Evolutionary conservation across 2,797 vertebrate genomes (phyloP).

Genomic region (Mus spretus): DNA sequence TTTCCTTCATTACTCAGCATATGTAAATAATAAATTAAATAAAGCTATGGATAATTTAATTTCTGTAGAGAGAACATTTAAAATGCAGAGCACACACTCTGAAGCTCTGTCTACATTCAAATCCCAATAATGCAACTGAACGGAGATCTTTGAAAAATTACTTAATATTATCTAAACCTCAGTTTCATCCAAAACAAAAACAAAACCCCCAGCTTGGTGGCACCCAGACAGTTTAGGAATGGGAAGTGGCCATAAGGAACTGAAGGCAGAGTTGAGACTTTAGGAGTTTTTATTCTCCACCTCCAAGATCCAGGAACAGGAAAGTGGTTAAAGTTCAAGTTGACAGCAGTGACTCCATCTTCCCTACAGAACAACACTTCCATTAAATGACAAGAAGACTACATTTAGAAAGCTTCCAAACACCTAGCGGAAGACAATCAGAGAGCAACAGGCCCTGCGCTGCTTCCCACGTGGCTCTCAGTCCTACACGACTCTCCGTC

Average conservation of each 20-base stretch:
- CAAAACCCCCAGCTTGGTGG: not conserved
- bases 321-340: not conserved
- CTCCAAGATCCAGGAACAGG: not conserved
- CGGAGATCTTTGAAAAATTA: not conserved
- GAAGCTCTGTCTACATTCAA: not conserved
- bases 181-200: not conserved
- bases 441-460: no score
- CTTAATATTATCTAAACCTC: not conserved
- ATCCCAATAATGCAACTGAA: not conserved
- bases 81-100: not conserved
- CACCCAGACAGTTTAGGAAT: not conserved
- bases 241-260: not conserved
- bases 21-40: slow-evolving; percentile 39
- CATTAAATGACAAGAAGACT: not conserved
- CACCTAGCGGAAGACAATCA: not conserved
- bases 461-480: not conserved
- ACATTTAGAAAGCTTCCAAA: not conserved
- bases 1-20: not conserved
- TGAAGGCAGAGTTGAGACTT: not conserved
- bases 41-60: not conserved
- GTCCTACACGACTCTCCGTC: not conserved
- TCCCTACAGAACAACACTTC: not conserved
- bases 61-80: not conserved
- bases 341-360: not conserved
- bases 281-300: not conserved